Conservation (phyloP, 2,113 vertebrate species). For the Grammomys surdaster region DNA sequence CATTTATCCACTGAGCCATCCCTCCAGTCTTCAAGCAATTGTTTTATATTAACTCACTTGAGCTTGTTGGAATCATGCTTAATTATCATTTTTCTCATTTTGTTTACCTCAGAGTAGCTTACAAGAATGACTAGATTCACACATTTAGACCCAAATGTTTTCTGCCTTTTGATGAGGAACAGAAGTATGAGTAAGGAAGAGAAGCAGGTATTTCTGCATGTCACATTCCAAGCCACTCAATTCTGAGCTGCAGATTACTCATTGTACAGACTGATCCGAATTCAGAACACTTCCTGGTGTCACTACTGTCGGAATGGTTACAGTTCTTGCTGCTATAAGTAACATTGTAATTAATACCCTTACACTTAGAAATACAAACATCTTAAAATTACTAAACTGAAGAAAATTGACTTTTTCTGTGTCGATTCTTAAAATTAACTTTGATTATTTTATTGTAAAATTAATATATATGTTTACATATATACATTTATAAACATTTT, state of each 20-base stretch:
- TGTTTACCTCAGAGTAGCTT: background rate
- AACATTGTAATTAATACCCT: background rate
- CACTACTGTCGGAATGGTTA: background rate
- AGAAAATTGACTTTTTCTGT: slow-evolving; percentile 39
- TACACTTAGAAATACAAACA: background rate
- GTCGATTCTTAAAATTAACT: slow-evolving; percentile 20
- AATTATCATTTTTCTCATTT: background rate
- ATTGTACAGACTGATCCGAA: no score
- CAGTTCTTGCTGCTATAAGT: background rate
- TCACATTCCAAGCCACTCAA: background rate
- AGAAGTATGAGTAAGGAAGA: background rate
- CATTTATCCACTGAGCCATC: background rate
- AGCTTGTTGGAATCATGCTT: background rate
- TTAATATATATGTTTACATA: background rate
- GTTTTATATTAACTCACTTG: background rate
- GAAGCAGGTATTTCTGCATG: background rate
- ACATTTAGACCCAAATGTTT: background rate
- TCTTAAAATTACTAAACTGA: slow-evolving; percentile 29
- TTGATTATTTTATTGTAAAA: slow-evolving; percentile 17
- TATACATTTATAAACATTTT: slow-evolving; percentile 3
- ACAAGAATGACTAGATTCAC: background rate
- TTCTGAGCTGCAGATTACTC: background rate
- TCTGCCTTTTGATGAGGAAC: background rate
- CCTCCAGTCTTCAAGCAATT: background rate
- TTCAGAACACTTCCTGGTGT: no score